Percentiles rank a stretch among this genome's conserved stretches.
These are phyloP conservation scores for Digitonthophagus gazella DNA, from an alignment of 2,888 invertebrate species.

Conservation along the genomic window DNA sequence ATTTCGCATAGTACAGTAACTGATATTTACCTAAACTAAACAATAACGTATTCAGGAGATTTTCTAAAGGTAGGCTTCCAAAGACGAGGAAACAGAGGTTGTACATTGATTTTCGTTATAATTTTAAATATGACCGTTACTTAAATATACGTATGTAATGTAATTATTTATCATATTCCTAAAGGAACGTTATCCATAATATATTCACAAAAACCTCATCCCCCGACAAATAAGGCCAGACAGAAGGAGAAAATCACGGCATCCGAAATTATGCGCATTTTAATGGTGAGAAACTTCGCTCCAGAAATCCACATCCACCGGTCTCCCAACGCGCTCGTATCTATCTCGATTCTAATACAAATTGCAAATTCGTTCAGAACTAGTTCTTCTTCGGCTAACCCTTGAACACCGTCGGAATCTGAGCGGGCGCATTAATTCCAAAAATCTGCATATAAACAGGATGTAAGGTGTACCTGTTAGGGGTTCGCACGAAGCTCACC, in stretches of 20 bases:
- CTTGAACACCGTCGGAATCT: not conserved
- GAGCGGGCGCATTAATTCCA: not conserved
- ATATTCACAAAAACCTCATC: not conserved
- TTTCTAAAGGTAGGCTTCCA: too few relatives aligned
- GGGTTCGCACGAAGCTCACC: conserved; percentile 46
- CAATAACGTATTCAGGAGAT: not conserved
- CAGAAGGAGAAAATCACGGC: not conserved
- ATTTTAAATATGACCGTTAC: too few relatives aligned
- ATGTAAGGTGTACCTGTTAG: conserved; percentile 46
- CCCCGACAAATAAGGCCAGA: not conserved
- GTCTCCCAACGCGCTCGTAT: conserved; percentile 32
- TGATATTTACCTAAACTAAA: not conserved
- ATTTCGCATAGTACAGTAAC: not conserved
- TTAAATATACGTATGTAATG: too few relatives aligned
- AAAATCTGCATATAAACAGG: conserved; percentile 44
- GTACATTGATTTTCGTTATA: too few relatives aligned
- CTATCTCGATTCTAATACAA: conserved; percentile 32
- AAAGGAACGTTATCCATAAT: not conserved
- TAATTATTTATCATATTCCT: not conserved
- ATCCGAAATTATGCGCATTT: not conserved
- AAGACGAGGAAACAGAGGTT: too few relatives aligned
- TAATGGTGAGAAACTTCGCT: not conserved
- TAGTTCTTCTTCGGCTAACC: conserved; percentile 9
- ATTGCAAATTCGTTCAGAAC: conserved; percentile 11
- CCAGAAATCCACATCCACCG: conserved; percentile 4